phyloP scores from a whole-genome alignment of 37 sponge, comb jelly and placozoan species.

The Spongia lamella region DNA sequence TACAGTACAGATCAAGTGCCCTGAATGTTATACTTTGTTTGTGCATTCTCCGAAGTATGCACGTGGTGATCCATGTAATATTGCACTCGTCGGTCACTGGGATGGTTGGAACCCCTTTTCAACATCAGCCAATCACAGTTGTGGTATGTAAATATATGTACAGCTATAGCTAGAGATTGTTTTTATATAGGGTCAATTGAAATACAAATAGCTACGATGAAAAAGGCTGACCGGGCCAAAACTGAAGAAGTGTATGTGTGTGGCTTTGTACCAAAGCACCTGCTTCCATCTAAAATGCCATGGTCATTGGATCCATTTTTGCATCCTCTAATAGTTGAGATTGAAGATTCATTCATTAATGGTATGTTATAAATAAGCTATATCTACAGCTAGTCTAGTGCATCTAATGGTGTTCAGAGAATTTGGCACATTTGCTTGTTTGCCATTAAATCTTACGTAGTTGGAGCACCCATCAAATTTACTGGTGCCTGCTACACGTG shows the following conservation, averaged over 20 bases:
- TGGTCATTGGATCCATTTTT: constrained; percentile 22
- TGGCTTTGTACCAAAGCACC: constrained; percentile 38
- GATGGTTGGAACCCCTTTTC: constrained; percentile 44
- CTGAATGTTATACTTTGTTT: constrained; percentile 1
- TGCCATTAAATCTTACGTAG: too few species aligned
- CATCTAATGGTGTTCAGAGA: too few species aligned
- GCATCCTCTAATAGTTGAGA: constrained; percentile 11
- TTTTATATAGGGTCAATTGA: constrained; percentile 25
- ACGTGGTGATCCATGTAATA: constrained; percentile 46
- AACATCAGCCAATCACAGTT: constrained; percentile 23
- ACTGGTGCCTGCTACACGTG: too few species aligned
- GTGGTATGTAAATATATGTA: constrained; percentile 23
- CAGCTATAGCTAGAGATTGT: background rate
- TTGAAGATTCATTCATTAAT: constrained; percentile 30
- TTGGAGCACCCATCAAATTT: too few species aligned
- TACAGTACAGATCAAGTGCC: background rate
- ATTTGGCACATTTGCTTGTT: too few species aligned
- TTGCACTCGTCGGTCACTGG: constrained; percentile 38
- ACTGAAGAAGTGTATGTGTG: constrained; percentile 41
- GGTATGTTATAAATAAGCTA: constrained; percentile 14
- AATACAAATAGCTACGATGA: constrained; percentile 31
- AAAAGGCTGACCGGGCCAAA: constrained; percentile 11
- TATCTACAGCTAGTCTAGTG: too few species aligned
- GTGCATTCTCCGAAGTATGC: constrained; percentile 2
- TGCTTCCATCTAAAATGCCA: constrained; percentile 21